Conservation (phyloP, 2,113 vertebrate species). For the Tachysurus fulvidraco region DNA sequence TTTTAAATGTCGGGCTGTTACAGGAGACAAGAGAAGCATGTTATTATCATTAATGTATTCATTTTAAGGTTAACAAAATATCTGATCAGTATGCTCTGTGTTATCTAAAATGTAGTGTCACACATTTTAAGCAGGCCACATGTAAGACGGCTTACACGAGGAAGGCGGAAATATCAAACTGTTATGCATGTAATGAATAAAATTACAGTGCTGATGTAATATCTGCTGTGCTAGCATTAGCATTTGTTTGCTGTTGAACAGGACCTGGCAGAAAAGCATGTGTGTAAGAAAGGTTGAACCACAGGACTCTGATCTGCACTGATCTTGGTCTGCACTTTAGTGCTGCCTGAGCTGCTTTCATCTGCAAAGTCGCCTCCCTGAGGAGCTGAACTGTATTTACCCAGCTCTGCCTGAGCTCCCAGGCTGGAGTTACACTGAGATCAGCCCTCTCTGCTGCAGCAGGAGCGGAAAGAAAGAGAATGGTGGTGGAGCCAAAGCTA, state of each 20-base stretch:
- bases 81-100: constrained; percentile 4
- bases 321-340: constrained; percentile 33
- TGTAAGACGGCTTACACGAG: constrained; percentile 4
- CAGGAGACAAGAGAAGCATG: not conserved
- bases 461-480: constrained; percentile 52
- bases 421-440: constrained; percentile 49
- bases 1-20: not conserved
- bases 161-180: constrained; percentile 14
- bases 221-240: constrained; percentile 21
- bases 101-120: constrained; percentile 8
- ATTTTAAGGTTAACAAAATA: not conserved
- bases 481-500: constrained; percentile 66
- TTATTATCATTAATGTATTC: not conserved
- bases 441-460: constrained; percentile 52
- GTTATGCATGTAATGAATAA: constrained; percentile 34
- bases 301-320: constrained; percentile 15
- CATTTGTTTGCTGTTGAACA: constrained; percentile 41
- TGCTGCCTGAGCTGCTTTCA: constrained; percentile 38
- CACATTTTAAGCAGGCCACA: constrained; percentile 34
- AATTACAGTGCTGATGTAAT: constrained; percentile 21
- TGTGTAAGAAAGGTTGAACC: constrained; percentile 7
- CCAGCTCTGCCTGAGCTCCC: constrained; percentile 40
- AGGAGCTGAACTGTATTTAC: constrained; percentile 53
- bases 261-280: constrained; percentile 1
- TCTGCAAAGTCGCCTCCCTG: constrained; percentile 38